Base-by-base conservation (phyloP, 2,888 invertebrate genomes). In the Catonia carolina region DNA sequence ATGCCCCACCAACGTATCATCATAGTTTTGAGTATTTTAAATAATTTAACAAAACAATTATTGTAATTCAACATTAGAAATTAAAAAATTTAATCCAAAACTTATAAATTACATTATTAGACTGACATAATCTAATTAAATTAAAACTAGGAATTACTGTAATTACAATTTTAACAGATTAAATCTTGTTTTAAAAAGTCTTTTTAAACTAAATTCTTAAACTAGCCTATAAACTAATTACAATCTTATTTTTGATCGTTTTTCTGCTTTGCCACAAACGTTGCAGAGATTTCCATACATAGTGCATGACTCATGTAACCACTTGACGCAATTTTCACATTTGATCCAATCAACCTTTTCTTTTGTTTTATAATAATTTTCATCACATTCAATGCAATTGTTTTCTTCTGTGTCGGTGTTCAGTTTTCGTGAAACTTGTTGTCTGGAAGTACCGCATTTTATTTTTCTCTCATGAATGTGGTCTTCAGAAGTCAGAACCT, bases 291-390 rank as follows among this genome's bases (percentile, higher is more conserved):
- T n/a, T n/a, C n/a, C n/a, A n/a, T n/a, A 14, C 15, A 7, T 15
- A 37, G 37, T 37, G 10, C 37, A 37, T 15, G 37, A 37, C 15
- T 37, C 37, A 37, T 37, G 37, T 14, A 37, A 7, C 37, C 37
- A 37, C 37, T 37, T 37, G 15, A n/a, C n/a, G n/a, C 37, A 37
- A 37, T 37, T 37, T 37, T 14, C 37, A 37, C 37, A 37, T 37
- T 37, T 37, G n/a, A 37, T 37, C 37, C 37, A 37, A 15, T 37
- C 37, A 14, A 37, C 3, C n/a, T 15, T 37, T 7, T 37, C 37
- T n/a, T n/a, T n/a, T n/a, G n/a, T n/a, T n/a, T n/a, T n/a, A n/a
- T n/a, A n/a, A n/a, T n/a, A n/a, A n/a, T 37, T 37, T 37, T n/a
- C n/a, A n/a, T n/a, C 37, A 37, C 37, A 37, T 37, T 3, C 37